Conservation (phyloP, 2,888 invertebrate species). For the Philereme vetulata region DNA sequence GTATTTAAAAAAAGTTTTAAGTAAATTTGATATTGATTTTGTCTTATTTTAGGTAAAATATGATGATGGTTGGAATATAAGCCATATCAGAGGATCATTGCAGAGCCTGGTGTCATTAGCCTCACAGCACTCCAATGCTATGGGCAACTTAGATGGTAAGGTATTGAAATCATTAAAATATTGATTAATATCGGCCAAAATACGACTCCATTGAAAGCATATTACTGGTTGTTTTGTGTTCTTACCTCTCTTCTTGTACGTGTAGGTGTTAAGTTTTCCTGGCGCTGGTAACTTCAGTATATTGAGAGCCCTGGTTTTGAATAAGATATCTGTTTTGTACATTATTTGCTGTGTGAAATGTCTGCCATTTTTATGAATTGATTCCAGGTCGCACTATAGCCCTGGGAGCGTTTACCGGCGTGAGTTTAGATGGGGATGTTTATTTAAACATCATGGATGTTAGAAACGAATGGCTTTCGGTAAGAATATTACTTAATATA, state of each 20-base stretch:
- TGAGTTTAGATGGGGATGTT: conserved; percentile 94
- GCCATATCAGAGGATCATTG: conserved; percentile 95
- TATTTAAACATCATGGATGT: conserved; percentile 97
- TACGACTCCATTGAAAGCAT: too few relatives aligned
- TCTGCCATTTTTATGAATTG: not conserved
- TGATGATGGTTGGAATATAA: conserved; percentile 94
- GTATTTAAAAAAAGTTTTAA: too few relatives aligned
- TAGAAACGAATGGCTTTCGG: conserved; percentile 95
- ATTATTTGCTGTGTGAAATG: too few relatives aligned
- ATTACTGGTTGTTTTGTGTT: too few relatives aligned
- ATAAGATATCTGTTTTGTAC: too few relatives aligned
- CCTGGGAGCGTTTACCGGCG: conserved; percentile 95
- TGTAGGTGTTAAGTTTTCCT: too few relatives aligned
- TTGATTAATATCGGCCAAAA: too few relatives aligned
- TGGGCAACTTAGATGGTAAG: conserved; percentile 86
- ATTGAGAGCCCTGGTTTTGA: too few relatives aligned
- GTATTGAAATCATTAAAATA: not conserved
- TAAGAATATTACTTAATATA: conserved; percentile 69
- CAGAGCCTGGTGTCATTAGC: conserved; percentile 91
- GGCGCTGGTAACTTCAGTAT: too few relatives aligned
- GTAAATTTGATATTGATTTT: too few relatives aligned
- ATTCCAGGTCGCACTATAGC: conserved; percentile 89
- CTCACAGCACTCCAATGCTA: conserved; percentile 88
- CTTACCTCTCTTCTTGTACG: too few relatives aligned
- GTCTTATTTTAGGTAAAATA: conserved; percentile 80